These are phyloP conservation scores for Idris sp. DNA, from an alignment of 1,140 invertebrate species.

Conservation along the genomic window DNA sequence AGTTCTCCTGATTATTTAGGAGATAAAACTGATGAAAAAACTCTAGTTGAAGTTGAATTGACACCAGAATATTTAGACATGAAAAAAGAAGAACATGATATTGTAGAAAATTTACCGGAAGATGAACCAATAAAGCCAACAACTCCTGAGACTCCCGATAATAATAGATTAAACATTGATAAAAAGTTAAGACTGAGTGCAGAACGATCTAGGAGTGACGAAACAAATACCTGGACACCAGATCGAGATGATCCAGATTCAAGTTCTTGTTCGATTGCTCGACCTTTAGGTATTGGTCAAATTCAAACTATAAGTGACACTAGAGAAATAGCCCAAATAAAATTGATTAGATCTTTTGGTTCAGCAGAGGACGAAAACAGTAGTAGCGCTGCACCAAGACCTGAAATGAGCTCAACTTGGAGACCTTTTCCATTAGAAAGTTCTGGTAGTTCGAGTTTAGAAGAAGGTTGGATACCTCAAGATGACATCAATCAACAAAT, in stretches of 20 bases:
- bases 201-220: constrained; percentile 75
- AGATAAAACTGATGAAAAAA: constrained; percentile 77
- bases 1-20: constrained; percentile 75
- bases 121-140: constrained; percentile 67
- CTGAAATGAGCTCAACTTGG: constrained; percentile 86
- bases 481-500: constrained; percentile 82
- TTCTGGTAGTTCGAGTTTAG: constrained; percentile 88
- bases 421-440: constrained; percentile 88
- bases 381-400: constrained; percentile 81
- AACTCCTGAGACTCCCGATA: constrained; percentile 41
- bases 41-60: constrained; percentile 74
- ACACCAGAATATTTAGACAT: constrained; percentile 76
- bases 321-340: constrained; percentile 72
- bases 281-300: constrained; percentile 86
- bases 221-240: constrained; percentile 76
- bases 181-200: constrained; percentile 73
- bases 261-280: constrained; percentile 87
- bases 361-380: constrained; percentile 80
- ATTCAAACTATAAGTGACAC: constrained; percentile 75
- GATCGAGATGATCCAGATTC: constrained; percentile 85
- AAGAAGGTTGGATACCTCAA: constrained; percentile 87
- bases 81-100: constrained; percentile 69
- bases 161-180: constrained; percentile 68
- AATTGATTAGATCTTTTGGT: constrained; percentile 64
- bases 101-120: constrained; percentile 73